Conservation (phyloP, 2,888 invertebrate genomes). For the Epirrhoe alternata region DNA sequence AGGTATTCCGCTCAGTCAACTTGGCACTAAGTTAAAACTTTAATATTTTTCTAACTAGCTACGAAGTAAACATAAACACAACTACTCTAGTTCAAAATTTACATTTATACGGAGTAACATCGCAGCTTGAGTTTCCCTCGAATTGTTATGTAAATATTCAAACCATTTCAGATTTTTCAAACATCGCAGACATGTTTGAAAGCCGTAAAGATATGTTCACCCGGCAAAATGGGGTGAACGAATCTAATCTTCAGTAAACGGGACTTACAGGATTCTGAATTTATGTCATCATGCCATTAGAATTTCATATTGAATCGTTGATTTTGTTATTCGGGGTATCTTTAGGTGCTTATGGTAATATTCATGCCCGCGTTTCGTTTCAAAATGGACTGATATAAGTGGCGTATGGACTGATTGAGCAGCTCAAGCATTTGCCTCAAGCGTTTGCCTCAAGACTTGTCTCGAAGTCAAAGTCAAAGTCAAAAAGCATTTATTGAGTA, state of each 20-base stretch:
- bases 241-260: slow-evolving; percentile 45
- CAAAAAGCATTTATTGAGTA: no score
- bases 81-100: not conserved
- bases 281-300: slow-evolving; percentile 29
- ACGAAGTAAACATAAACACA: not conserved
- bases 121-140: slow-evolving; percentile 15
- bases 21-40: not conserved
- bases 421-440: no score
- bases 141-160: slow-evolving; percentile 26
- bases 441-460: no score
- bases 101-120: not conserved
- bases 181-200: slow-evolving; percentile 39
- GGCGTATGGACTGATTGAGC: no score
- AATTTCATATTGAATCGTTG: slow-evolving; percentile 32
- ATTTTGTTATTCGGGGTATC: slow-evolving; percentile 3
- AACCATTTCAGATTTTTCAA: slow-evolving; percentile 35
- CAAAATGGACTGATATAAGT: no score
- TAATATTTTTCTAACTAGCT: not conserved
- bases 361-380: not conserved
- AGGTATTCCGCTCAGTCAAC: no score
- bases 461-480: no score
- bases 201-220: slow-evolving; percentile 37
- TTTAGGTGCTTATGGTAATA: not conserved
- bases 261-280: slow-evolving; percentile 41
- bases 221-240: slow-evolving; percentile 40